phyloP scores from a whole-genome alignment of 2,113 vertebrate genomes.

The Ochotona princeps region DNA sequence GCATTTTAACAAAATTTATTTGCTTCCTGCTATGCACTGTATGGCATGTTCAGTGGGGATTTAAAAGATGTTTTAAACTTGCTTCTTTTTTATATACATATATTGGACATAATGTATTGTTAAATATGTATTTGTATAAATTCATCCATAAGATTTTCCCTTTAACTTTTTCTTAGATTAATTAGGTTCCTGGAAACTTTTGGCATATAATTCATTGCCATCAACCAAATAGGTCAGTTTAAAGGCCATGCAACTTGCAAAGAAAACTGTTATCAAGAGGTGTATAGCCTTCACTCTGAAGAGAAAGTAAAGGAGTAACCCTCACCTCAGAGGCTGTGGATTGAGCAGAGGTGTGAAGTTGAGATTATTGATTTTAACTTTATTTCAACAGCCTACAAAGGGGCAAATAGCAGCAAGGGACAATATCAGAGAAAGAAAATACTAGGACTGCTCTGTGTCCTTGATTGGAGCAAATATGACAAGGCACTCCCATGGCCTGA shows the following conservation, averaged over 20 bases:
- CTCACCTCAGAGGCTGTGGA: neutral
- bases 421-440: neutral
- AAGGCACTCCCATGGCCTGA: neutral
- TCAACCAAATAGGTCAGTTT: neutral
- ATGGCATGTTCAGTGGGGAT: neutral
- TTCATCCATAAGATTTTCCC: neutral
- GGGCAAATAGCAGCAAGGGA: slow-evolving; percentile 33
- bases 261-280: neutral
- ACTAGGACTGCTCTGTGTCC: neutral
- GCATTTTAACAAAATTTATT: slow-evolving; percentile 14
- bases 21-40: neutral
- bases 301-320: slow-evolving; percentile 6
- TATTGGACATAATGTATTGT: neutral
- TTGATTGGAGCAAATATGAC: neutral
- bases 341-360: neutral
- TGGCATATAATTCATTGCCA: neutral
- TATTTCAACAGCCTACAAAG: slow-evolving; percentile 17
- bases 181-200: neutral
- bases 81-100: neutral
- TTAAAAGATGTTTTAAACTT: neutral
- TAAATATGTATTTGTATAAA: neutral
- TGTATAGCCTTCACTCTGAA: neutral
- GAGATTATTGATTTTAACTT: slow-evolving; percentile 37
- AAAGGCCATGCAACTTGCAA: neutral
- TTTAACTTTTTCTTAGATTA: neutral